These are phyloP conservation scores for Marisa cornuarietis DNA, from an alignment of 1,140 invertebrate genomes.

Conservation along the genomic window DNA sequence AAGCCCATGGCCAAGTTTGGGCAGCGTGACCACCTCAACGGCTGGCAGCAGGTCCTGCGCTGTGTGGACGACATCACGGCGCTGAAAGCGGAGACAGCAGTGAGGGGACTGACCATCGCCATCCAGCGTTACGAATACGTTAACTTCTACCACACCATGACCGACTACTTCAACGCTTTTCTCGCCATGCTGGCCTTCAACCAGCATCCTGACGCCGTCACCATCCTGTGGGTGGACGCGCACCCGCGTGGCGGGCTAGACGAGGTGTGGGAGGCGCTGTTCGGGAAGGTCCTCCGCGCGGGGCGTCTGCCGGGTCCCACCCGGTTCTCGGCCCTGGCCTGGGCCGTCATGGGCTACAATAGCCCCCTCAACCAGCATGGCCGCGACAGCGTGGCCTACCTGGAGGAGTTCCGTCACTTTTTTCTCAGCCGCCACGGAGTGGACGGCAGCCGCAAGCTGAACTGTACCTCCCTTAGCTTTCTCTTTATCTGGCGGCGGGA, in stretches of 20 bases:
- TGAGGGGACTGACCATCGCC: slow-evolving; percentile 43
- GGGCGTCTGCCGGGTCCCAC: slow-evolving; percentile 27
- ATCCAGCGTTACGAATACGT: slow-evolving; percentile 60
- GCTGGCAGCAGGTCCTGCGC: slow-evolving; percentile 33
- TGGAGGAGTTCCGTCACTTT: slow-evolving; percentile 59
- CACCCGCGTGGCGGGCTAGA: slow-evolving; percentile 56
- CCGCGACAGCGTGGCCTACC: slow-evolving; percentile 37
- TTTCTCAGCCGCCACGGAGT: slow-evolving; percentile 44
- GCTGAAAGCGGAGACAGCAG: background rate
- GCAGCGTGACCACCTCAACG: slow-evolving; percentile 36
- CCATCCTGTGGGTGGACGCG: slow-evolving; percentile 55
- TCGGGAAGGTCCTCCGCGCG: slow-evolving; percentile 35
- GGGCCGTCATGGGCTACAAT: slow-evolving; percentile 56
- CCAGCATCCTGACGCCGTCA: slow-evolving; percentile 36
- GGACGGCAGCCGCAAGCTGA: slow-evolving; percentile 13
- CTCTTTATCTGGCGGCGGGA: slow-evolving; percentile 58
- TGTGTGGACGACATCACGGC: slow-evolving; percentile 13
- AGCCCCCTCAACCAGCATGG: slow-evolving; percentile 51
- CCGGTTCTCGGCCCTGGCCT: slow-evolving; percentile 46
- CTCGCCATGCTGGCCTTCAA: slow-evolving; percentile 55
- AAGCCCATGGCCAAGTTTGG: slow-evolving; percentile 24
- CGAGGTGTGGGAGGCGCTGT: slow-evolving; percentile 51
- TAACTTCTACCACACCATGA: slow-evolving; percentile 64
- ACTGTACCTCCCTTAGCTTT: slow-evolving; percentile 49
- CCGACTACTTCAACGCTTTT: slow-evolving; percentile 63